Percentiles rank a stretch among this genome's conserved stretches.
Conservation (phyloP, 2,888 invertebrate genomes). For the Hypolimnas misippus region DNA sequence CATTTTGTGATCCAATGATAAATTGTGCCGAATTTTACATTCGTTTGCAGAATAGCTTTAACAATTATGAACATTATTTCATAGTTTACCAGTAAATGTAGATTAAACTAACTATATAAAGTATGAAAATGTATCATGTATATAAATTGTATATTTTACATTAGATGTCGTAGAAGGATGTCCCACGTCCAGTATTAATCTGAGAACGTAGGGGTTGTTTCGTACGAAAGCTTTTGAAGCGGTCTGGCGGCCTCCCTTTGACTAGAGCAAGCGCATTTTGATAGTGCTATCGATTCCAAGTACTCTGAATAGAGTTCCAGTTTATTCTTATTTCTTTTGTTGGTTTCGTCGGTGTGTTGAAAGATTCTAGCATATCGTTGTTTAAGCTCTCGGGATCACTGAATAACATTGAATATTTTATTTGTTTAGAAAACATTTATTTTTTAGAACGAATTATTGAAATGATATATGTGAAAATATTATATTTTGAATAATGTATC, state of each 20-base stretch:
- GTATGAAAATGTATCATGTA: too few species aligned
- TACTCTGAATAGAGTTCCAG: conserved; percentile 69
- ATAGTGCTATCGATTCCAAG: conserved; percentile 74
- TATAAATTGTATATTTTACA: conserved; percentile 52
- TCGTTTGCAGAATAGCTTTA: too few species aligned
- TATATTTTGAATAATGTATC: too few species aligned
- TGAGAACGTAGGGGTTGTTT: conserved; percentile 70
- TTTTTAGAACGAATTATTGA: neutral
- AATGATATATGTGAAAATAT: too few species aligned
- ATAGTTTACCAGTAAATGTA: too few species aligned
- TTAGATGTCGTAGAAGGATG: conserved; percentile 39
- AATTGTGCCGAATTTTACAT: too few species aligned
- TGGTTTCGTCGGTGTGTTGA: neutral
- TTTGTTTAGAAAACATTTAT: neutral
- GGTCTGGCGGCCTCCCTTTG: conserved; percentile 64
- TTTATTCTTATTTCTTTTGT: conserved; percentile 50
- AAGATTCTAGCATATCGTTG: neutral
- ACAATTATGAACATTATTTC: too few species aligned
- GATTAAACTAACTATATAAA: too few species aligned
- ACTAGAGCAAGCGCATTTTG: conserved; percentile 68
- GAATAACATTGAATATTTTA: neutral
- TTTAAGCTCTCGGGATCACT: neutral
- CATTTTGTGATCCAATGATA: too few species aligned
- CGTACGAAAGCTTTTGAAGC: conserved; percentile 68
- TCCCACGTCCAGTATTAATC: conserved; percentile 60